Evolutionary conservation across 2,888 invertebrate genomes (phyloP), one percentile per base, ranked within the genome.

Genomic region (Pemphredon lugubris): DNA sequence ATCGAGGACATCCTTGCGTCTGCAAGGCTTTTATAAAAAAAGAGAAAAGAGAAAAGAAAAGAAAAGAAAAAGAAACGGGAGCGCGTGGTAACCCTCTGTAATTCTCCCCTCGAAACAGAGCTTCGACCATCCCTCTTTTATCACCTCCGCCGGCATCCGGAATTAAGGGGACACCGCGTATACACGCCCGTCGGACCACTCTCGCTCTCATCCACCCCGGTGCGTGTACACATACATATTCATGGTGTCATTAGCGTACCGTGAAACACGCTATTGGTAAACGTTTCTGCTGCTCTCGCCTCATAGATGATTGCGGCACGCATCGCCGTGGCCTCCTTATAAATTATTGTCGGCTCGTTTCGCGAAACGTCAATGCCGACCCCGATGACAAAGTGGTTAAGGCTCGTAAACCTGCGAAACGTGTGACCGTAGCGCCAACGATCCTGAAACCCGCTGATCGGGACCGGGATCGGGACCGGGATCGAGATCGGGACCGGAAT

Each of bases 221-320:
- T 77, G 73, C 73, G 69, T 64, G 75, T 83, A 86, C 85, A 86
- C 84, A 86, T 86, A 86, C 84, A 86, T 86, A 86, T 86, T 86
- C 86, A 86, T 86, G 86, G 85, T 81, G 84, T 86, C 86, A 86
- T 86, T 86, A 86, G 83, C 84, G 82, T 81, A 80, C 79, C 82
- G 80, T 85, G 86, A 85, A 86, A 84, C 86, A 86, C 77, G 84
- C 83, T 79, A 80, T 81, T 83, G 85, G 83, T 86, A 86, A 86
- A 85, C 86, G 86, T 81, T 86, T 81, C 82, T 80, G 82, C 72
- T 79, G 79, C 75, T 79, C 70, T 68, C 61, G 32, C 57, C 70
- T 73, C 79, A 58, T 68, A 77, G 79, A 77, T 63, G 70, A 75
- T 79, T 63, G 68, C 77, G 44, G 60, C 58, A 44, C 48, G 44